Evolutionary conservation across 2,113 vertebrate genomes (phyloP), one percentile per base, ranked within the genome.

Genomic region (Tetraodon nigroviridis): DNA sequence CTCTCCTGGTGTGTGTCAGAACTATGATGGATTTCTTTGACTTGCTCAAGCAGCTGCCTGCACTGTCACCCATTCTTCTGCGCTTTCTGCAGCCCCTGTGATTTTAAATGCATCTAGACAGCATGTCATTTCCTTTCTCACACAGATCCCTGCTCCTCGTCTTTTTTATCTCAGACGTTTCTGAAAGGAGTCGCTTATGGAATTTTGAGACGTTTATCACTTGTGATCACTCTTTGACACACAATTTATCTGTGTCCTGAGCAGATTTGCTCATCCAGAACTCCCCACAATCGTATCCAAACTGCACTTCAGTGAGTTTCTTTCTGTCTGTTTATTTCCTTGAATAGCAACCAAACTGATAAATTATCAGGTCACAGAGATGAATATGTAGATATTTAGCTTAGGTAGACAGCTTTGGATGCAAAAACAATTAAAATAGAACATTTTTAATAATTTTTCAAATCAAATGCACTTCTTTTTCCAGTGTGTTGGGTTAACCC

Each of bases 91-190:
- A 14, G 18, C 58, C 7, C 27, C 46, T 46, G 52, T 53, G 50
- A 18, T 67, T 45, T 54, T 14, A 51, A 61, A 60, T 53, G 7
- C 19, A 41, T 29, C 61, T 27, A 45, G 54, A 29, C n/a, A 55
- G 41, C 47, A 8, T 32, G 47, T 69, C 29, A 71, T 77, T 77
- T 74, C 41, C 55, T 54, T 53, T 48, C 41, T 22, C 19, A n/a
- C n/a, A 27, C 24, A 60, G 47, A 55, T 32, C 46, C 46, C 57
- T 56, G 61, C 50, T 67, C 45, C 19, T 63, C 20, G 3, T 14
- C 37, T 29, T 45, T 68, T 65, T 80, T 60, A 65, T 81, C 66
- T 55, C 44, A 50, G 59, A 56, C 51, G 11, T 61, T 51, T 65
- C 24, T 44, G 15, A 37, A 21, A 71, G 41, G 42, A 46, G 44